Evolutionary conservation across 2,888 invertebrate species (phyloP), one percentile per base, ranked within the genome.

Genomic region (Molanna angustata): DNA sequence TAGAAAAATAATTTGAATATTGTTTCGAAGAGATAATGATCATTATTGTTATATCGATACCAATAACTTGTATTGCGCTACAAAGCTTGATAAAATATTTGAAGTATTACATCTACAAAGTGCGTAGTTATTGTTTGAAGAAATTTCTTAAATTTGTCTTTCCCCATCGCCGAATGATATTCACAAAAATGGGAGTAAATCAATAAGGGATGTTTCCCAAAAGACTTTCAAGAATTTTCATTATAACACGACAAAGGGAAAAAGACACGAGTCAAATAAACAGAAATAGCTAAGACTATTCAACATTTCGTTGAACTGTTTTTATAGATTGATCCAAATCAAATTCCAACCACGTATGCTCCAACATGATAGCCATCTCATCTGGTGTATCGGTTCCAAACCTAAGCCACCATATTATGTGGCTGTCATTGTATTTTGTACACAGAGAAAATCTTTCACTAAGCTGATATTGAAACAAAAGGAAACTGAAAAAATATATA

Each of bases 301-400:
- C 43, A 43, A 43, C 27, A 27, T 43, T 43, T 39, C n/a, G n/a
- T n/a, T n/a, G n/a, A n/a, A n/a, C n/a, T n/a, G n/a, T n/a, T 27
- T 27, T 27, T 11, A 27, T 27, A 11, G 27, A 27, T 27, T 27
- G 27, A 4, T 18, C 27, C 9, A 16, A 21, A 17, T 17, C 16
- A 18, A 44, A 51, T 56, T 56, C 56, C 32, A 35, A 35, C 44
- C 56, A 56, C 56, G 56, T 53, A 19, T 35, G 19, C 46, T 18
- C 41, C 41, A 49, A 22, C 40, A 43, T 45, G 56, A 53, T 52
- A 45, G 52, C 50, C 49, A 42, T 56, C 46, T 40, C 20, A 35
- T 19, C 41, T 49, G 49, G 49, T 19, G 46, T 49, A 49, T 56
- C 49, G 56, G 45, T 56, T 56, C 50, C 52, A 45, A 49, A 53